Evolutionary conservation across 2,113 vertebrate species (phyloP).

Genomic region (Ptychochromis oligacanthus): DNA sequence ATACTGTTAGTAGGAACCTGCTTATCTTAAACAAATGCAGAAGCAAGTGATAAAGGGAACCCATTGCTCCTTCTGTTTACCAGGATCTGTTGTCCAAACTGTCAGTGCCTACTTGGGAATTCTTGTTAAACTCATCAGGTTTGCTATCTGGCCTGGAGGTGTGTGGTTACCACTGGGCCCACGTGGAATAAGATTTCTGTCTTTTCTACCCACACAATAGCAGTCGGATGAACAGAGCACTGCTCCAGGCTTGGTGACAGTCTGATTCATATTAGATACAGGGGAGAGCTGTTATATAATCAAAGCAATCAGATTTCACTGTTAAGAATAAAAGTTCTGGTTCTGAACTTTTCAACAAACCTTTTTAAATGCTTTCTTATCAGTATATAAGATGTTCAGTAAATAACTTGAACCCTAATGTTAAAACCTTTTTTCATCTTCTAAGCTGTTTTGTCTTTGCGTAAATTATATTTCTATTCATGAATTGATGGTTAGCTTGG

Average conservation of each 20-base stretch:
- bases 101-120: constrained; percentile 49
- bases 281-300: constrained; percentile 53
- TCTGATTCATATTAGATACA: constrained; percentile 20
- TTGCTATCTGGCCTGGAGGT: constrained; percentile 60
- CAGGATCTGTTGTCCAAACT: constrained; percentile 47
- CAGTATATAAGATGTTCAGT: neutral
- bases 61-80: constrained; percentile 44
- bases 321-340: constrained; percentile 15
- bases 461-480: neutral
- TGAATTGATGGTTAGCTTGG: neutral
- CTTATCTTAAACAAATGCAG: constrained; percentile 65
- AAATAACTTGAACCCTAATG: neutral
- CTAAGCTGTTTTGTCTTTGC: neutral
- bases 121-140: constrained; percentile 33
- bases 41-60: constrained; percentile 49
- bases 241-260: constrained; percentile 30
- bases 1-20: neutral
- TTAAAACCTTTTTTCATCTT: neutral
- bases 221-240: constrained; percentile 27
- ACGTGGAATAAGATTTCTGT: constrained; percentile 51
- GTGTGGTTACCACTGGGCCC: constrained; percentile 39
- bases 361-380: neutral
- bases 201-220: constrained; percentile 52
- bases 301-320: constrained; percentile 26
- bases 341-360: neutral